These are phyloP conservation scores for Antitype chi DNA, from an alignment of 2,888 invertebrate genomes.

Conservation along the genomic window DNA sequence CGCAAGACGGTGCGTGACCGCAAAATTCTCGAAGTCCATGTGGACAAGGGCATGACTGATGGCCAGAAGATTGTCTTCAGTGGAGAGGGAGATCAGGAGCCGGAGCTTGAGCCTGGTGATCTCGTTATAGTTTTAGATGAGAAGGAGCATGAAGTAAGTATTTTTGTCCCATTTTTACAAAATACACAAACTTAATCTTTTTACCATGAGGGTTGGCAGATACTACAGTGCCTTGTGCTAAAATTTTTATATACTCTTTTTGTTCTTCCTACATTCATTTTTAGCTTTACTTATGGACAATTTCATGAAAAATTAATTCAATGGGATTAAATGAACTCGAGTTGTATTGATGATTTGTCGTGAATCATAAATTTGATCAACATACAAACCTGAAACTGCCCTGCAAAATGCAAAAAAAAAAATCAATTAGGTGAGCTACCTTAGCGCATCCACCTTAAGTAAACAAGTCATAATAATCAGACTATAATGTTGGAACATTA, in stretches of 20 bases:
- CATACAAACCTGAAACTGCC: too few species aligned
- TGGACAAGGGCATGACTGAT: slow-evolving; percentile 98
- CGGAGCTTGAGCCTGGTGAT: slow-evolving; percentile 98
- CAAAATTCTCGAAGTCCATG: slow-evolving; percentile 98
- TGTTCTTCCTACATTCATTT: background rate
- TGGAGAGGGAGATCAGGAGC: slow-evolving; percentile 99
- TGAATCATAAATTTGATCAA: too few species aligned
- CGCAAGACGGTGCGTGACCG: slow-evolving; percentile 97
- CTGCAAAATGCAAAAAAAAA: too few species aligned
- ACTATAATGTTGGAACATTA: too few species aligned
- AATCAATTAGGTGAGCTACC: too few species aligned
- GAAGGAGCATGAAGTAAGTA: slow-evolving; percentile 94
- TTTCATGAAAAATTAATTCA: too few species aligned
- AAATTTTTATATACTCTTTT: background rate
- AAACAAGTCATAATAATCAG: too few species aligned
- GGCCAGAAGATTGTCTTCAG: slow-evolving; percentile 98
- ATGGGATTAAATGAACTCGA: too few species aligned
- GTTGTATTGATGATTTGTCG: too few species aligned
- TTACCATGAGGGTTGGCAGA: background rate
- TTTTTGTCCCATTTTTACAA: background rate
- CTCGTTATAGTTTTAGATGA: slow-evolving; percentile 98
- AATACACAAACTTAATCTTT: background rate
- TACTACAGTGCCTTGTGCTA: background rate
- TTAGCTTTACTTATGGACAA: background rate
- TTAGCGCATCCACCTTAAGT: too few species aligned